Conservation (phyloP, 1,140 invertebrate genomes). For the Fopius arisanus region DNA sequence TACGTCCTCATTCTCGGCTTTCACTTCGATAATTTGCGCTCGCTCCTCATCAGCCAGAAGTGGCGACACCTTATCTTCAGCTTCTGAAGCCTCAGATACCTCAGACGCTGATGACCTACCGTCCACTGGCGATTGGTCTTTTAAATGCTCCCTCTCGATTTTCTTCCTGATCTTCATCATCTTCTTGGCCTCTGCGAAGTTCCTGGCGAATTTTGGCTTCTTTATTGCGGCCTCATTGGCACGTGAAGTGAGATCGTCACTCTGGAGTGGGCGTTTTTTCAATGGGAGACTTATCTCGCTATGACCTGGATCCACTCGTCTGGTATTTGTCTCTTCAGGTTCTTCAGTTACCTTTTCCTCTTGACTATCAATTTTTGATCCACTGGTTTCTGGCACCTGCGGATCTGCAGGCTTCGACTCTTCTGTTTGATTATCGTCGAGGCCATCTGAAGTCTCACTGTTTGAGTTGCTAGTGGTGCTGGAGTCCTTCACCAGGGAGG, state of each 20-base stretch:
- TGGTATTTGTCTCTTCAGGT: not conserved
- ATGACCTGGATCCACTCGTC: constrained; percentile 19
- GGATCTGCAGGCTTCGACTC: constrained; percentile 31
- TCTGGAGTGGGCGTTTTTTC: constrained; percentile 52
- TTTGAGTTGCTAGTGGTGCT: constrained; percentile 54
- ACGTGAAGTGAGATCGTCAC: constrained; percentile 28
- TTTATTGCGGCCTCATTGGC: constrained; percentile 47
- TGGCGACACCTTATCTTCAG: not conserved
- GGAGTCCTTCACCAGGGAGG: constrained; percentile 52
- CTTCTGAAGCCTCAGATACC: not conserved
- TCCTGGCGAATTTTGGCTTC: constrained; percentile 71
- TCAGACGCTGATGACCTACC: not conserved
- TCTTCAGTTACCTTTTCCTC: constrained; percentile 20
- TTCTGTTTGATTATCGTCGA: constrained; percentile 47
- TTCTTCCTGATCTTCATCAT: constrained; percentile 72
- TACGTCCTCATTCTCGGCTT: constrained; percentile 58
- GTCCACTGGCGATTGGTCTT: constrained; percentile 52
- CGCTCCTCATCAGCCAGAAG: constrained; percentile 57
- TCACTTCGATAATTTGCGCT: constrained; percentile 61
- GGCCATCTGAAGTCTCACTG: constrained; percentile 56
- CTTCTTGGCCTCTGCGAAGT: constrained; percentile 68
- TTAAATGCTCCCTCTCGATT: constrained; percentile 63
- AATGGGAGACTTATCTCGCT: constrained; percentile 49
- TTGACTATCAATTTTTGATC: not conserved
- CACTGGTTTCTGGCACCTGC: constrained; percentile 12